These are phyloP conservation scores for Setophaga petechia DNA, from an alignment of 2,113 vertebrate species.

Conservation along the genomic window DNA sequence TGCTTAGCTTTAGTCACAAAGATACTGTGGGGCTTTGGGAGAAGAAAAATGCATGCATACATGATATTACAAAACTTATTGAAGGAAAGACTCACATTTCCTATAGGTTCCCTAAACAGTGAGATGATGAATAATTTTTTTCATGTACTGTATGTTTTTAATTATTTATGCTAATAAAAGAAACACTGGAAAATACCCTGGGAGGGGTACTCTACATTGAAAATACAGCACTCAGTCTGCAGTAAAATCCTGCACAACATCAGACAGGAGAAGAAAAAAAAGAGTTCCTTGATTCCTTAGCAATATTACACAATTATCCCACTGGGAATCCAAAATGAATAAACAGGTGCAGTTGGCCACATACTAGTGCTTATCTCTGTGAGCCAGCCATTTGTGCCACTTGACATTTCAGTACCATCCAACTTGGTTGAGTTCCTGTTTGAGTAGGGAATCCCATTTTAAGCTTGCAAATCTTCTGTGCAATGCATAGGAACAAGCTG, in stretches of 20 bases:
- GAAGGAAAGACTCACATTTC: neutral
- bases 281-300: neutral
- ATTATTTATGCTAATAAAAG: constrained; percentile 6
- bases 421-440: neutral
- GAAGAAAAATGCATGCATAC: neutral
- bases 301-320: neutral
- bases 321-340: neutral
- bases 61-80: neutral
- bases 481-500: neutral
- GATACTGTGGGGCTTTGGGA: neutral
- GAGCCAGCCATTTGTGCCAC: neutral
- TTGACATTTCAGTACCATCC: neutral
- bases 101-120: neutral
- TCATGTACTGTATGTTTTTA: neutral
- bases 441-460: neutral
- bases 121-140: neutral
- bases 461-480: neutral
- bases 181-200: neutral
- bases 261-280: neutral
- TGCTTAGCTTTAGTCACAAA: neutral
- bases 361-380: neutral
- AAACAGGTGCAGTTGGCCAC: neutral
- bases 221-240: neutral
- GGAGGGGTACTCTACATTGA: neutral
- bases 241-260: neutral